Evolutionary conservation across 2,113 vertebrate genomes (phyloP), one percentile per base, ranked within the genome.

Genomic region (Hemiprocne comata): DNA sequence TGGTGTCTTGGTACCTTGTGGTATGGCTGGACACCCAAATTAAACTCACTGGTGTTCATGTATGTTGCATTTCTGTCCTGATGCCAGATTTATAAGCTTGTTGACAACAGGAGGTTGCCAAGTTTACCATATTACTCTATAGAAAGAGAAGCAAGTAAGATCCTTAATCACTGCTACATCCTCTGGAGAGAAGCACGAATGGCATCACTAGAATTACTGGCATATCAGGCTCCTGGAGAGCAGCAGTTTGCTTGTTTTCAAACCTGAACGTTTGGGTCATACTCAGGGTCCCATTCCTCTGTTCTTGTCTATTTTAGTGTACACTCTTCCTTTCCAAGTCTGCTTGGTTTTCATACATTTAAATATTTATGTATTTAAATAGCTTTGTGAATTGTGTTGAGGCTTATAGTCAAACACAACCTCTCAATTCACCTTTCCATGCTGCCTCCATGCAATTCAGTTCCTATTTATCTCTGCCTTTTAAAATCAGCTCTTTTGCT

Each of bases 281-380:
- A 2, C n/a, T 50, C 15, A 0, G 36, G 55, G 71, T 84, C 84
- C 64, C 1, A 1, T 60, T 51, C 51, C 94, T 91, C 54, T 55
- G 42, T 23, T 94, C 74, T 73, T 42, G 36, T 84, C 75, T 92
- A 24, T 81, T 80, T 51, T 67, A 33, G 44, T 5, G 1, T 28
- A 28, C 9, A 5, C 25, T 75, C 64, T 87, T 89, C 72, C 73
- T 82, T 92, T 89, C 87, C 67, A 58, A 72, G 66, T 71, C 79
- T 50, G 42, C 83, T 90, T 74, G 58, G 69, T 92, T 94, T 85
- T 74, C 83, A 8, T 71, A 25, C 90, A 61, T 89, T 95, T 89
- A 94, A 96, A 94, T 97, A 94, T 93, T 71, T 77, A 93, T 93
- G 53, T 82, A 44, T 97, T 96, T 95, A 92, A 96, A 94, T 83